Evolutionary conservation across 1,140 invertebrate species (phyloP), one percentile per base, ranked within the genome.

Genomic region (Drosophila fuyamai): DNA sequence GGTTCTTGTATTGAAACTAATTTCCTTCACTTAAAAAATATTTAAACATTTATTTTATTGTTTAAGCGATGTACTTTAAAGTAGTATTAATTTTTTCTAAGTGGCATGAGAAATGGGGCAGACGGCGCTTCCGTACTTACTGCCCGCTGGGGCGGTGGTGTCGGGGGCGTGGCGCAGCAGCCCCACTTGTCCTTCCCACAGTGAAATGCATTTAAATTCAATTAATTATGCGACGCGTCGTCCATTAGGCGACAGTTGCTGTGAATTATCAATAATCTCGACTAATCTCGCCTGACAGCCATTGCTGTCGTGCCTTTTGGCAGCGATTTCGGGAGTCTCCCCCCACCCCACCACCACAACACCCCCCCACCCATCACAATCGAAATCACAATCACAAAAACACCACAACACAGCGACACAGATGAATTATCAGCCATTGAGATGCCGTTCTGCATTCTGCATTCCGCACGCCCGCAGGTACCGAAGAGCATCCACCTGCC

Each of bases 401-500:
- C 10, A 63, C 16, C 63, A 36, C 23, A 5, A 57, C 13, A 58
- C n/a, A 41, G 4, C 53, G 14, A 58, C n/a, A 41, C 36, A 51
- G 9, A 35, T 83, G 61, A 76, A 70, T 73, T 71, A 56, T 58
- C 68, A 65, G 55, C 46, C 65, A 71, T 88, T 32, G 16, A 47
- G 18, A 47, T 47, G 16, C 10, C 18, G 18, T 27, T 80, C 62
- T 72, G 23, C 65, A 41, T 50, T 72, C 55, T 56, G n/a, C n/a
- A n/a, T n/a, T n/a, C n/a, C n/a, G n/a, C n/a, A n/a, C n/a, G n/a
- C n/a, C 38, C 66, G 38, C 55, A 92, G 92, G 91, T 92, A 76
- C 82, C 89, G 54, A 91, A 91, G 57, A 92, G 90, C 70, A 83
- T 92, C 61, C 93, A 94, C 76, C 92, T 94, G 90, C 93, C 94